A percentile compares a stretch with the other conserved stretches of the same genome.
Conservation (phyloP, 1,140 invertebrate species). For the Globodera ellingtonae region DNA sequence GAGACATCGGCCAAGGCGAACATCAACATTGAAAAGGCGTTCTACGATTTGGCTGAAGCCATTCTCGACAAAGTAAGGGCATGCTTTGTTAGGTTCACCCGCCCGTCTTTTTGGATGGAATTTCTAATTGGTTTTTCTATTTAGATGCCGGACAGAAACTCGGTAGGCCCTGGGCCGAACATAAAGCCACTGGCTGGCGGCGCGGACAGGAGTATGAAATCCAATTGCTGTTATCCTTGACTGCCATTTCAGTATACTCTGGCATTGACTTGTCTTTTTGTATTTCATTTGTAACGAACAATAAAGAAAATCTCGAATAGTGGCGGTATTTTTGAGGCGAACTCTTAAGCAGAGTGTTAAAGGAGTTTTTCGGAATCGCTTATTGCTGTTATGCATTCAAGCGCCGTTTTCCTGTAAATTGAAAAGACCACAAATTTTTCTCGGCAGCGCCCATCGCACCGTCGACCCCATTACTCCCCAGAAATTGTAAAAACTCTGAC, state of each 20-base stretch:
- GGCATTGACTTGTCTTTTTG: neutral
- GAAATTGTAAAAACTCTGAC: too few species aligned
- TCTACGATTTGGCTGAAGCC: constrained; percentile 92
- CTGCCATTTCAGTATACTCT: constrained; percentile 16
- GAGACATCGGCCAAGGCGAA: constrained; percentile 98
- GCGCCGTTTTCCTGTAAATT: too few species aligned
- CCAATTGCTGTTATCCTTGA: constrained; percentile 28
- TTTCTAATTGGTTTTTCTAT: constrained; percentile 51
- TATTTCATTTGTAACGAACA: neutral
- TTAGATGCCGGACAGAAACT: constrained; percentile 31
- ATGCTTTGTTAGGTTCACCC: too few species aligned
- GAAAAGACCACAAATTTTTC: too few species aligned
- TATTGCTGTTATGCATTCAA: too few species aligned
- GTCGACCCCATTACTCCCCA: too few species aligned
- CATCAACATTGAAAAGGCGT: constrained; percentile 95
- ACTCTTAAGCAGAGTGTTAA: too few species aligned
- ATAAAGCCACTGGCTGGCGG: constrained; percentile 21
- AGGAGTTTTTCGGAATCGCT: too few species aligned
- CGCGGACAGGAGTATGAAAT: constrained; percentile 28
- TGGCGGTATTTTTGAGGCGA: too few species aligned
- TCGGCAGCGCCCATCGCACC: too few species aligned
- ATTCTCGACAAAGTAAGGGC: constrained; percentile 80
- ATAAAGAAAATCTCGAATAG: neutral
- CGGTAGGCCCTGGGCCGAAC: neutral
- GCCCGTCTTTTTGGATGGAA: too few species aligned